A percentile compares a stretch with the other conserved stretches of the same genome.
phyloP scores from a whole-genome alignment of 2,888 invertebrate species.

The Quadriops clusia region DNA sequence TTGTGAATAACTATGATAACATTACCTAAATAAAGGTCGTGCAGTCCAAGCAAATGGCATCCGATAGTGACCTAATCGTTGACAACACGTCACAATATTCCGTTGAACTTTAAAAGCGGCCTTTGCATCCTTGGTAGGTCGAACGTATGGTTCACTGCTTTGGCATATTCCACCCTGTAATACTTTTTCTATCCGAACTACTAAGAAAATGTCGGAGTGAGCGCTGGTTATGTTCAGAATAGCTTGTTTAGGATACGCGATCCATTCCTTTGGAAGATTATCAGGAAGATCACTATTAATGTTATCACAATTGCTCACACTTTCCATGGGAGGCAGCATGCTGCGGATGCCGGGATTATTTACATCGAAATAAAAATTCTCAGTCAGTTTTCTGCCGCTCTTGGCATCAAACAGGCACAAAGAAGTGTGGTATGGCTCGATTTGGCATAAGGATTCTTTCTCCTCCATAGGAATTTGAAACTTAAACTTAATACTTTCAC shows the following conservation, averaged over 20 bases:
- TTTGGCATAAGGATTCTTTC: conserved; percentile 56
- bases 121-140: conserved; percentile 67
- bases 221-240: conserved; percentile 79
- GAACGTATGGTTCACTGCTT: conserved; percentile 77
- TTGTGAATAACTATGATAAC: conserved; percentile 1
- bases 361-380: conserved; percentile 85
- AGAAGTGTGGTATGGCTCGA: conserved; percentile 89
- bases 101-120: conserved; percentile 71
- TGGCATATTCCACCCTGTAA: conserved; percentile 79
- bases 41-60: conserved; percentile 99
- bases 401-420: conserved; percentile 84
- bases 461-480: conserved; percentile 72
- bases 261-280: conserved; percentile 64
- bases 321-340: conserved; percentile 31
- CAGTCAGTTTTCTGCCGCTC: conserved; percentile 76
- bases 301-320: conserved; percentile 26
- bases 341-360: conserved; percentile 61
- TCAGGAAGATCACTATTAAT: conserved; percentile 50
- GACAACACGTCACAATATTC: conserved; percentile 65
- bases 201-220: conserved; percentile 82
- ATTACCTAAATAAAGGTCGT: conserved; percentile 62
- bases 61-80: conserved; percentile 75
- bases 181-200: conserved; percentile 88
- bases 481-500: conserved; percentile 73
- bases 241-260: conserved; percentile 57